Conservation (phyloP, 2,797 vertebrate genomes). For the Eulemur mongoz region DNA sequence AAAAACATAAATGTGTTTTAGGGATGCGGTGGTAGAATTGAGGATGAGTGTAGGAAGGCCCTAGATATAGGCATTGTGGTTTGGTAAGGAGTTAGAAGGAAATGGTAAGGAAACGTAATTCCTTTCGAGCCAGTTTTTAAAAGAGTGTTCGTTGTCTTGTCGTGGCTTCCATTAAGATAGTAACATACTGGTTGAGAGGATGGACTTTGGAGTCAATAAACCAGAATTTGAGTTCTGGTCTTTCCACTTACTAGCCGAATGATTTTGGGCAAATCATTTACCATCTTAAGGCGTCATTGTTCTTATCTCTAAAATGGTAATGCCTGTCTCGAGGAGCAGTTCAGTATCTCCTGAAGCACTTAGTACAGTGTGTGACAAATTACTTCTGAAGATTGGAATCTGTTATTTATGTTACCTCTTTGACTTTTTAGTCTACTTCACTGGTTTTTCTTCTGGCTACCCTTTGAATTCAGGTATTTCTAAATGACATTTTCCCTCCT, state of each 20-base stretch:
- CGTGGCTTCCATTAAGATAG: neutral
- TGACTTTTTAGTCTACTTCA: neutral
- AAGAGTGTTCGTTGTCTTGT: neutral
- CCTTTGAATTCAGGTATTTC: neutral
- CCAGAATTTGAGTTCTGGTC: neutral
- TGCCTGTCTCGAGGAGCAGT: neutral
- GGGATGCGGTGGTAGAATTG: neutral
- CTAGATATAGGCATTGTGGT: neutral
- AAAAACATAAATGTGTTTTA: neutral
- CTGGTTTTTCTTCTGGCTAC: neutral
- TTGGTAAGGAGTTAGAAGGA: neutral
- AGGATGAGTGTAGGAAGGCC: neutral
- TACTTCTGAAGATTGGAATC: neutral
- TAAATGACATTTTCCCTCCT: neutral
- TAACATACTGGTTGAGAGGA: neutral
- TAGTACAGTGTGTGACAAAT: neutral
- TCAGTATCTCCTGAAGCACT: neutral
- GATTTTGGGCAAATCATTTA: neutral
- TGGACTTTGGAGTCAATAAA: neutral
- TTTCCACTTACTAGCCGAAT: neutral
- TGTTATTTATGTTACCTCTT: neutral
- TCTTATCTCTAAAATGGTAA: conserved; percentile 44
- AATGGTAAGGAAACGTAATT: neutral
- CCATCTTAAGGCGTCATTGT: neutral
- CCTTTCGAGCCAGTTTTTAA: neutral